Percentiles rank a stretch among this genome's conserved stretches.
phyloP scores from a whole-genome alignment of 2,888 invertebrate species.

The Dolichomitus sp. region DNA sequence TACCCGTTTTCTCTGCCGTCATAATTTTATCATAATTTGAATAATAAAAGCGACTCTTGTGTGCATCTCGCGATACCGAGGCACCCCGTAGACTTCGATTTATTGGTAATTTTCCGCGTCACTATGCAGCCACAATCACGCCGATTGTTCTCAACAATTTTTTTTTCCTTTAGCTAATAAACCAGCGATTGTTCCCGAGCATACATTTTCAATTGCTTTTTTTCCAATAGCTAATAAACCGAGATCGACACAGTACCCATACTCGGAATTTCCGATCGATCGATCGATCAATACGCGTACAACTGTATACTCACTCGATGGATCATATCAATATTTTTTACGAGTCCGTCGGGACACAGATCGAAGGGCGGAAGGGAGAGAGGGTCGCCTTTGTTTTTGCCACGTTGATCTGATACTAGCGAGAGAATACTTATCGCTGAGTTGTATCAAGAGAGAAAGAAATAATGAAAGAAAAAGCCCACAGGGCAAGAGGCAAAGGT shows the following conservation, averaged over 20 bases:
- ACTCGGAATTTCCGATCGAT: constrained; percentile 48
- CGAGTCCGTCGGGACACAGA: constrained; percentile 68
- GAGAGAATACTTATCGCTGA: constrained; percentile 81
- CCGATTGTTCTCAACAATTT: no score
- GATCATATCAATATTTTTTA: constrained; percentile 65
- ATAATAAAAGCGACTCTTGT: constrained; percentile 20
- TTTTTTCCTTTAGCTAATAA: not conserved
- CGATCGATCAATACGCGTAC: constrained; percentile 53
- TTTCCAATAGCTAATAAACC: not conserved
- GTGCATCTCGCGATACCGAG: constrained; percentile 36
- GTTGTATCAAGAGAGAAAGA: constrained; percentile 77
- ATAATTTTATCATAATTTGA: not conserved
- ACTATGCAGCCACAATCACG: constrained; percentile 15
- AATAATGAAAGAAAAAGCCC: constrained; percentile 64
- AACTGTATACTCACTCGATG: constrained; percentile 52
- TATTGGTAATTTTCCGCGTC: constrained; percentile 61
- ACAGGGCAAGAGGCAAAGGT: constrained; percentile 69
- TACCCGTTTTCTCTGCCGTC: not conserved
- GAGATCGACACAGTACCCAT: not conserved
- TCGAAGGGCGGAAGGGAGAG: constrained; percentile 53
- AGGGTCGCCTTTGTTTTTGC: constrained; percentile 81
- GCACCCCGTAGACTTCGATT: constrained; percentile 53
- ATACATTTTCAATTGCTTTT: not conserved
- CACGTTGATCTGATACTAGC: constrained; percentile 63
- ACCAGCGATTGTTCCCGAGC: not conserved